Evolutionary conservation across 2,113 vertebrate genomes (phyloP), one percentile per base, ranked within the genome.

Genomic region (Neotoma lepida): DNA sequence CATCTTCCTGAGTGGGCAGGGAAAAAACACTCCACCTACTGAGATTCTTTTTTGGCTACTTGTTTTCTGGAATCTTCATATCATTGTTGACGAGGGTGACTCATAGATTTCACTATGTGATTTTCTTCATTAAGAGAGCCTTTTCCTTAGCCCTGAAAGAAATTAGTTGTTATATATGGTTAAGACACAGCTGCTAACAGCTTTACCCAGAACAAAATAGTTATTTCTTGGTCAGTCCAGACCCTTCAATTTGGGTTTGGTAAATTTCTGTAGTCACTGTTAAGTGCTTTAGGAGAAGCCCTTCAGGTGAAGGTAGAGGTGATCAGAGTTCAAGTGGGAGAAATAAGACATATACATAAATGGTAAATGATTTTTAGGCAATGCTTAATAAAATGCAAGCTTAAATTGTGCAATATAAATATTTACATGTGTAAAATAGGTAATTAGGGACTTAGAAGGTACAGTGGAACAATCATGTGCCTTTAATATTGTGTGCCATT

Each of bases 71-170:
- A 70, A 93, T 20, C 90, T 95, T 97, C 68, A 81, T 44, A 14
- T 0, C 82, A 74, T 90, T 93, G 94, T 86, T 92, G 97, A 96
- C 95, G 86, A 33, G 88, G 84, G 6, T 98, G 98, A 98, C 81
- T 98, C 98, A 98, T 91, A 91, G 74, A 88, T 71, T 30, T 95
- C 90, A 87, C 95, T 93, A 10, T 96, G 95, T 97, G 94, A 90
- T 97, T 97, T 97, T 97, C 95, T 97, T 95, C 80, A 56, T 93
- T 78, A 1, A 96, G 96, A 97, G 78, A 15, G 54, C 95, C 88
- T 95, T 97, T 96, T 92, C 86, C 64, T 96, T 78, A 6, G 74
- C 73, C 94, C 56, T 96, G 91, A 88, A 82, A 4, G 1, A 94
- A 89, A 95, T 51, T 66, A 63, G 1, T 94, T 17, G 81, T 56